Evolutionary conservation across 1,140 invertebrate genomes (phyloP).

Genomic region (Lordiphosa mommai): DNA sequence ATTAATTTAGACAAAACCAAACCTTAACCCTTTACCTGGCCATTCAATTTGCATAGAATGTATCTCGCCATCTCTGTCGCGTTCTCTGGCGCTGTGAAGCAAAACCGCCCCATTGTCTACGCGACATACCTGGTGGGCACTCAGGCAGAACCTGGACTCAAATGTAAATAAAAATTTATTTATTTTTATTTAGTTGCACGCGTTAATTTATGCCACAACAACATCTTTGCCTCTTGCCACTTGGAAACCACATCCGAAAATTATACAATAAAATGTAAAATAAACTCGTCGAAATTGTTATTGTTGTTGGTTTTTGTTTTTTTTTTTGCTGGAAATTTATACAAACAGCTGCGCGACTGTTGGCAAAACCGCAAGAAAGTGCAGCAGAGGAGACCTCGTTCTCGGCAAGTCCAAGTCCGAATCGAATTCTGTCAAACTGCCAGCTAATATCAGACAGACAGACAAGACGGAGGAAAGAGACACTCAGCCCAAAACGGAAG

Average conservation of each 20-base stretch:
- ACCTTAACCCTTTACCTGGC: constrained; percentile 50
- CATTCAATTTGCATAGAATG: constrained; percentile 64
- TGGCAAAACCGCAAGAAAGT: constrained; percentile 50
- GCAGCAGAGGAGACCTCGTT: constrained; percentile 41
- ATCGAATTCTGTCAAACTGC: constrained; percentile 48
- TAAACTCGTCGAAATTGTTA: constrained; percentile 50
- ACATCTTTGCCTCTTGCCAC: constrained; percentile 2
- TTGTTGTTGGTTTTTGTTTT: too few relatives aligned
- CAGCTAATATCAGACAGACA: constrained; percentile 11
- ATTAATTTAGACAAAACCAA: constrained; percentile 46
- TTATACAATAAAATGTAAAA: constrained; percentile 77
- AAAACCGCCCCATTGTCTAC: constrained; percentile 65
- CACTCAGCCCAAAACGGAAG: constrained; percentile 67
- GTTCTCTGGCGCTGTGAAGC: constrained; percentile 17
- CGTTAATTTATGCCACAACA: constrained; percentile 67
- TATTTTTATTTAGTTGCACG: constrained; percentile 72
- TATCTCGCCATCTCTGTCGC: neutral
- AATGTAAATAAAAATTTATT: constrained; percentile 72
- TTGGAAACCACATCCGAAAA: constrained; percentile 70
- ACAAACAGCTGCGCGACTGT: constrained; percentile 49
- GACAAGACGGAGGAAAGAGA: neutral
- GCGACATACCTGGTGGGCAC: constrained; percentile 52
- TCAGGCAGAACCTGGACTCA: constrained; percentile 30
- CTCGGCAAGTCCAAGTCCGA: constrained; percentile 2
- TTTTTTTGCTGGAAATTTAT: constrained; percentile 62